Evolutionary conservation across 2,797 vertebrate species (phyloP).

Genomic region (Eulemur mongoz): DNA sequence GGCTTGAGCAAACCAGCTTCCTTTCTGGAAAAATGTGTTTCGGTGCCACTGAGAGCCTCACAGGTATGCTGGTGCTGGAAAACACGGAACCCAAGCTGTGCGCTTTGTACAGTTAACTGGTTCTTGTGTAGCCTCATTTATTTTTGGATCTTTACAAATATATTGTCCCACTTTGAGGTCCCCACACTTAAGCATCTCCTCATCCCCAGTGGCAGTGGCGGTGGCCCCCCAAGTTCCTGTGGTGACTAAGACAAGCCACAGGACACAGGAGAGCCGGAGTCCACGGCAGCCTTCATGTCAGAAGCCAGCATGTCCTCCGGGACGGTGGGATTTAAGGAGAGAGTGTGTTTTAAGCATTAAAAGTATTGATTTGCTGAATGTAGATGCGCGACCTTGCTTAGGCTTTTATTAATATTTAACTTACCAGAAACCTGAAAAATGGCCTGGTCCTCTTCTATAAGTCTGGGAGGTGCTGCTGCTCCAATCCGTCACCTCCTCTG

Average conservation of each 20-base stretch:
- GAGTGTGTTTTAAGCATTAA: neutral
- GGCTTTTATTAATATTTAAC: neutral
- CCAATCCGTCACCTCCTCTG: fast-evolving
- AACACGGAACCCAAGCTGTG: slow-evolving; percentile 89
- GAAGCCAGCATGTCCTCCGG: neutral
- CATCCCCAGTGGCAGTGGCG: no score
- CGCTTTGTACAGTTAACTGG: slow-evolving; percentile 92
- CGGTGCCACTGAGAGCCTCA: slow-evolving; percentile 89
- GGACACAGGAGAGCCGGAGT: neutral
- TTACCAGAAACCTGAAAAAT: neutral
- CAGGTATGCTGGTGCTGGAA: slow-evolving; percentile 94
- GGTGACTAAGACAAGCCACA: no score
- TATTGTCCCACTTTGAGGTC: slow-evolving; percentile 77
- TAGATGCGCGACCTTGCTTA: fast-evolving
- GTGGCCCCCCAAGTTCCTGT: no score
- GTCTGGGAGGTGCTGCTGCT: neutral
- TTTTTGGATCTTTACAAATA: slow-evolving; percentile 93
- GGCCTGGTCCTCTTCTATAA: neutral
- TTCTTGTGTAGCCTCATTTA: slow-evolving; percentile 94
- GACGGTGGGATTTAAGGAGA: no score
- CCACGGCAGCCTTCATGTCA: no score
- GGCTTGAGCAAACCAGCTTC: slow-evolving; percentile 95
- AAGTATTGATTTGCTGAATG: fast-evolving
- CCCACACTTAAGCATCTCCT: no score
- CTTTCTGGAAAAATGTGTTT: slow-evolving; percentile 90